Conservation (phyloP, 1,140 invertebrate genomes). For the Leptoteleia sp. region DNA sequence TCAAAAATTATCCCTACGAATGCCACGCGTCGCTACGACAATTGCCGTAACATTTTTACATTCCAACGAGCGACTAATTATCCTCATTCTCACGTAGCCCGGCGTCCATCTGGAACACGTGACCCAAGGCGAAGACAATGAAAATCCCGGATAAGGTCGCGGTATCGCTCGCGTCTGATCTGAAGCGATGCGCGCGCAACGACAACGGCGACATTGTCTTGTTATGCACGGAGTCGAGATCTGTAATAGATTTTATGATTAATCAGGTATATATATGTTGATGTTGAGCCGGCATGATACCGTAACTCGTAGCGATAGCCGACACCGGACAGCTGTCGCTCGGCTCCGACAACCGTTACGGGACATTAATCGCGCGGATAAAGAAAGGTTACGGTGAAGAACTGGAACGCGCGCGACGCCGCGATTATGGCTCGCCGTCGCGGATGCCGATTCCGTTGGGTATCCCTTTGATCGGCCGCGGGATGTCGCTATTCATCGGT, state of each 20-base stretch:
- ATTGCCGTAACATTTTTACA: no score
- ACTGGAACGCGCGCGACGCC: conserved; percentile 37
- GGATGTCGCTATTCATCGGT: conserved; percentile 35
- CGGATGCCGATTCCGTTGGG: conserved; percentile 27
- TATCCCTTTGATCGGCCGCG: conserved; percentile 56
- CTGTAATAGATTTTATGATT: conserved; percentile 57
- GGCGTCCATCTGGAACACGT: conserved; percentile 10
- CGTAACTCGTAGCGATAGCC: conserved; percentile 42
- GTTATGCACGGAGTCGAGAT: conserved; percentile 32
- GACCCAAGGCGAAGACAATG: conserved; percentile 28
- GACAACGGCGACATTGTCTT: conserved; percentile 28
- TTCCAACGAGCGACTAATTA: conserved; percentile 47
- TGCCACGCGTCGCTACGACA: no score
- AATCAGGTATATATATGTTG: conserved; percentile 49
- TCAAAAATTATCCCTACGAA: no score
- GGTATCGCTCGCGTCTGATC: conserved; percentile 42
- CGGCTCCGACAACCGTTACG: conserved; percentile 20
- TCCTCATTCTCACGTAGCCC: conserved; percentile 29
- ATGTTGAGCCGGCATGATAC: conserved; percentile 34
- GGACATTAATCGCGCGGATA: conserved; percentile 30
- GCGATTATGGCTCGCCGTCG: no score
- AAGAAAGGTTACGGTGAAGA: conserved; percentile 46
- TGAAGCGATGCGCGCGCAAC: conserved; percentile 24
- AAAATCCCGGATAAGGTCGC: conserved; percentile 25
- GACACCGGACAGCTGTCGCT: conserved; percentile 48